These are phyloP conservation scores for Lepeophtheirus salmonis DNA, from an alignment of 1,140 invertebrate genomes.

Conservation along the genomic window DNA sequence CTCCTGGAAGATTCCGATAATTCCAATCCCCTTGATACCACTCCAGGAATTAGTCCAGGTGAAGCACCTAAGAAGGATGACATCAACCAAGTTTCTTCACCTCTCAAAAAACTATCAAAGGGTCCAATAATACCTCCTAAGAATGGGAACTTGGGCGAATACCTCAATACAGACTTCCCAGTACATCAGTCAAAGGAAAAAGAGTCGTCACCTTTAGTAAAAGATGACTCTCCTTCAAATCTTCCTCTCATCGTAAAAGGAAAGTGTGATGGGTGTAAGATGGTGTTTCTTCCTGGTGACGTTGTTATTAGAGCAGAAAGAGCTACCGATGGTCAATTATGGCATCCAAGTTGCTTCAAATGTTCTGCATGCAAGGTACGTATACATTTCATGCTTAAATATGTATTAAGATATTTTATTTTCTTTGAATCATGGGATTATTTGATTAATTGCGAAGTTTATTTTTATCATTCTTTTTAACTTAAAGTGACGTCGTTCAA, in stretches of 20 bases:
- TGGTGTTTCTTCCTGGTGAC: constrained; percentile 44
- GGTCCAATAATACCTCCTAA: no score
- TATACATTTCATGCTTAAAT: no score
- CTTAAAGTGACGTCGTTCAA: no score
- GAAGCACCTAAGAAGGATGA: no score
- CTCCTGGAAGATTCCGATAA: not conserved
- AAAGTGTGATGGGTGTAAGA: constrained; percentile 30
- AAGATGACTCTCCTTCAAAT: no score
- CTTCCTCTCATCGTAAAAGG: not conserved
- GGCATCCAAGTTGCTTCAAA: constrained; percentile 72
- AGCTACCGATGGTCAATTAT: constrained; percentile 46
- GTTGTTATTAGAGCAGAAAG: constrained; percentile 64
- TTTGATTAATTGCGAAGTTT: not conserved
- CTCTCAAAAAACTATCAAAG: no score
- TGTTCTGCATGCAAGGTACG: constrained; percentile 53
- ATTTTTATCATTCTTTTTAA: constrained; percentile 16
- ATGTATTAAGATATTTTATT: no score
- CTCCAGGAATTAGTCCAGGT: no score
- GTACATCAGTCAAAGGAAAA: not conserved
- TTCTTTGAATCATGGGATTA: not conserved
- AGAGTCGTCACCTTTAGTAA: not conserved
- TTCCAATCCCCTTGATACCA: no score
- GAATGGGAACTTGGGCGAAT: not conserved
- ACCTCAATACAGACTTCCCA: not conserved
- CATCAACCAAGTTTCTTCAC: not conserved